Evolutionary conservation across 23 tunicate species (phyloP).

Genomic region (Styela clava): DNA sequence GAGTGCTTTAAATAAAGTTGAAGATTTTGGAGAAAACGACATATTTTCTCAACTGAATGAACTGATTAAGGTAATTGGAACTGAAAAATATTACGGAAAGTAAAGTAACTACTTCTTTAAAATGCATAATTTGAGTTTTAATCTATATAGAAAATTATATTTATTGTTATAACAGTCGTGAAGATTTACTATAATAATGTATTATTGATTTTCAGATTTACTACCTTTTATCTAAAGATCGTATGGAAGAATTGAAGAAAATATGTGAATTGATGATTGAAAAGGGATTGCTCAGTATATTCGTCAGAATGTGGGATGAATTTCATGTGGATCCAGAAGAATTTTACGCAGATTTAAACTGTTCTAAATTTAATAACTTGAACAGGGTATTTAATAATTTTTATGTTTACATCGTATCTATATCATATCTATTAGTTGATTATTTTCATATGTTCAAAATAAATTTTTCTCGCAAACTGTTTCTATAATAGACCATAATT

Average conservation of each 20-base stretch:
- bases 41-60: not conserved
- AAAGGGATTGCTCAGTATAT: not conserved
- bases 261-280: conserved; percentile 14
- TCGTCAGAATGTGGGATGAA: conserved; percentile 20
- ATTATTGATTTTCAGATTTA: conserved; percentile 16
- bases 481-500: no score
- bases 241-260: not conserved
- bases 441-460: no score
- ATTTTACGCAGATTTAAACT: not conserved
- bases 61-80: not conserved
- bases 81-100: no score
- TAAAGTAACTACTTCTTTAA: no score
- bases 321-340: conserved; percentile 12
- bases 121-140: no score
- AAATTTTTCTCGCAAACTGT: no score
- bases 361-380: not conserved
- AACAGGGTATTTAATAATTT: conserved; percentile 2
- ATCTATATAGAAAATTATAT: no score
- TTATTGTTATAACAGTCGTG: no score
- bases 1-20: not conserved
- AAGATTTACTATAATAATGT: no score
- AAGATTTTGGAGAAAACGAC: not conserved
- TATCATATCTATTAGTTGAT: no score
- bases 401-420: no score
- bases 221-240: not conserved